Evolutionary conservation across 2,113 vertebrate genomes (phyloP).

Genomic region (Holacanthus passer): DNA sequence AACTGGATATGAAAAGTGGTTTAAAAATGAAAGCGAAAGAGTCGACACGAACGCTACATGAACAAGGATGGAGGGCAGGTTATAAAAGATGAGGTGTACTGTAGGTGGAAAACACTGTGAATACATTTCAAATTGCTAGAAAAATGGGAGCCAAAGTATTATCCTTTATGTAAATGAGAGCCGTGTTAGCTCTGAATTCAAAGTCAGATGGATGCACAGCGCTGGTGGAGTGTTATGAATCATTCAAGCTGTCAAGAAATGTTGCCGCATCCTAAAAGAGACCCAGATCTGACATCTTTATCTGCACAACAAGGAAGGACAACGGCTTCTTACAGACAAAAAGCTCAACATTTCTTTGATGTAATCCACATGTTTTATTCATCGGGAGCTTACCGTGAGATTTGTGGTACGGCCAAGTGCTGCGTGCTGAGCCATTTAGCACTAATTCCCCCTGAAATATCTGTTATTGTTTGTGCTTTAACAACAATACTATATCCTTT

Average conservation of each 20-base stretch:
- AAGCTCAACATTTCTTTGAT: slow-evolving; percentile 37
- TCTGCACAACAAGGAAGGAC: slow-evolving; percentile 51
- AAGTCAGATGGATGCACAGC: slow-evolving; percentile 45
- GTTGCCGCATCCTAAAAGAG: slow-evolving; percentile 7
- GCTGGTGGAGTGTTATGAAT: slow-evolving; percentile 41
- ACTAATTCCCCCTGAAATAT: slow-evolving; percentile 56
- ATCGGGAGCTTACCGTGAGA: slow-evolving; percentile 47
- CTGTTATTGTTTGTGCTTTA: slow-evolving; percentile 62
- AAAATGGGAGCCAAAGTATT: slow-evolving; percentile 23
- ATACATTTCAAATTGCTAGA: neutral
- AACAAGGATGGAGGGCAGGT: neutral
- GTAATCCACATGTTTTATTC: slow-evolving; percentile 69
- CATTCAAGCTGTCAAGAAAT: slow-evolving; percentile 54
- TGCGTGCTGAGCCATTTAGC: slow-evolving; percentile 62
- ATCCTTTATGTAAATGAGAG: slow-evolving; percentile 51
- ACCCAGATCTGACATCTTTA: slow-evolving; percentile 48
- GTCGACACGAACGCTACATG: neutral
- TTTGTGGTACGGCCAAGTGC: slow-evolving; percentile 47
- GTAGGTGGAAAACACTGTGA: neutral
- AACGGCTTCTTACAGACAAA: slow-evolving; percentile 48
- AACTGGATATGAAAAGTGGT: neutral
- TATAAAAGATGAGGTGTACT: neutral
- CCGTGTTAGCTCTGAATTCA: slow-evolving; percentile 22
- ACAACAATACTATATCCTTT: slow-evolving; percentile 64
- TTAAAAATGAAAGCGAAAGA: neutral